These are phyloP conservation scores for Scleropages formosus DNA, from an alignment of 2,797 vertebrate species.

Conservation along the genomic window DNA sequence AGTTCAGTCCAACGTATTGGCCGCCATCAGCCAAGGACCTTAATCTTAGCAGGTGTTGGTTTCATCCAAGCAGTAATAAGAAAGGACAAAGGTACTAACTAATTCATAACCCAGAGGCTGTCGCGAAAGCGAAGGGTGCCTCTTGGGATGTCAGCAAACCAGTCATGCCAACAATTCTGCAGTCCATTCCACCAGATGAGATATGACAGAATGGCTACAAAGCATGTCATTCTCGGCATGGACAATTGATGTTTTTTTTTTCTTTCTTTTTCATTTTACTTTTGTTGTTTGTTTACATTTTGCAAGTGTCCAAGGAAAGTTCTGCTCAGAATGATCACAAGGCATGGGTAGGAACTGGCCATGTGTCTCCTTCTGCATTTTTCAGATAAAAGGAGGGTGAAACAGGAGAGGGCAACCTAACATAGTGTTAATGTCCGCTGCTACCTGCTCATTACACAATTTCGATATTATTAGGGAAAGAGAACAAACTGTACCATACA, in stretches of 20 bases:
- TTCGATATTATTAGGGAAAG: no score
- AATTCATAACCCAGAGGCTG: constrained; percentile 79
- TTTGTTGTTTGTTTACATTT: constrained; percentile 64
- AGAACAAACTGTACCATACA: no score
- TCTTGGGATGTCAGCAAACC: constrained; percentile 70
- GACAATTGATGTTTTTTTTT: constrained; percentile 74
- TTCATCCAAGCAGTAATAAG: constrained; percentile 52
- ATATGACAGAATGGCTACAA: constrained; percentile 76
- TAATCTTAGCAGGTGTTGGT: constrained; percentile 63
- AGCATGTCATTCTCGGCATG: constrained; percentile 74
- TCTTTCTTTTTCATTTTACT: constrained; percentile 57
- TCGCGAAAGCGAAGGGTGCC: constrained; percentile 62
- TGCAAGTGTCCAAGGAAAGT: constrained; percentile 58
- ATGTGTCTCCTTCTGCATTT: constrained; percentile 44
- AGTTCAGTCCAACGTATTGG: constrained; percentile 38
- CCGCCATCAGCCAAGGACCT: constrained; percentile 34
- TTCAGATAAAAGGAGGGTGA: constrained; percentile 22
- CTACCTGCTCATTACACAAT: no score
- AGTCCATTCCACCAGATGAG: constrained; percentile 74
- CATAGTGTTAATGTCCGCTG: background rate
- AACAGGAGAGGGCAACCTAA: constrained; percentile 25
- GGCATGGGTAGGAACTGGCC: constrained; percentile 50
- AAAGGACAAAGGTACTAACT: constrained; percentile 71
- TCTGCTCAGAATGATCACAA: constrained; percentile 58
- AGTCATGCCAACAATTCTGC: constrained; percentile 66